Evolutionary conservation across 1,140 invertebrate genomes (phyloP).

Genomic region (Drosophila sproati): DNA sequence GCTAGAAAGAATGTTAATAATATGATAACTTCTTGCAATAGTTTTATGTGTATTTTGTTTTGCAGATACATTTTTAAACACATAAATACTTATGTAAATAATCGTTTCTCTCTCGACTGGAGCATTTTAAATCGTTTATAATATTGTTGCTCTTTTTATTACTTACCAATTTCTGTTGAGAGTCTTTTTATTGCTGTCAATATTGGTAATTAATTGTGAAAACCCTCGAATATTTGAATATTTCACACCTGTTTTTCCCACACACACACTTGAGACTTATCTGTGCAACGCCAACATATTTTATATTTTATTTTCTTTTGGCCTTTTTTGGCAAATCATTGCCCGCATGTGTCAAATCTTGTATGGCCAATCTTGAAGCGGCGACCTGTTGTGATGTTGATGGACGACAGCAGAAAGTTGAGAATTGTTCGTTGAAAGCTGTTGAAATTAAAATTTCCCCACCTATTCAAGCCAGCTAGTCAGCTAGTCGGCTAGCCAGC

Average conservation of each 20-base stretch:
- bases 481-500: not conserved
- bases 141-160: not conserved
- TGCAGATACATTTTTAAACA: too few relatives aligned
- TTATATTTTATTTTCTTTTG: not conserved
- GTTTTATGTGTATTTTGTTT: too few relatives aligned
- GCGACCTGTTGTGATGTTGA: slow-evolving; percentile 15
- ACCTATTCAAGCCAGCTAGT: not conserved
- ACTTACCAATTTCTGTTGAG: not conserved
- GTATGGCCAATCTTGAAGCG: slow-evolving; percentile 4
- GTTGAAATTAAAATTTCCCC: slow-evolving; percentile 21
- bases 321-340: not conserved
- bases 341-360: slow-evolving; percentile 20
- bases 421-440: slow-evolving; percentile 24
- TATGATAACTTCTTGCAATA: not conserved
- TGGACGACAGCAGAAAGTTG: slow-evolving; percentile 1
- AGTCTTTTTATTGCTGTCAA: not conserved
- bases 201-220: slow-evolving; percentile 12
- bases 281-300: not conserved
- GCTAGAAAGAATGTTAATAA: not conserved
- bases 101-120: too few relatives aligned
- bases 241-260: slow-evolving; percentile 31
- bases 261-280: slow-evolving; percentile 16
- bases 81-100: too few relatives aligned
- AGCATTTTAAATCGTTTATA: too few relatives aligned
- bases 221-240: not conserved